These are phyloP conservation scores for Callaeas wilsoni DNA, from an alignment of 2,113 vertebrate genomes.

Conservation along the genomic window DNA sequence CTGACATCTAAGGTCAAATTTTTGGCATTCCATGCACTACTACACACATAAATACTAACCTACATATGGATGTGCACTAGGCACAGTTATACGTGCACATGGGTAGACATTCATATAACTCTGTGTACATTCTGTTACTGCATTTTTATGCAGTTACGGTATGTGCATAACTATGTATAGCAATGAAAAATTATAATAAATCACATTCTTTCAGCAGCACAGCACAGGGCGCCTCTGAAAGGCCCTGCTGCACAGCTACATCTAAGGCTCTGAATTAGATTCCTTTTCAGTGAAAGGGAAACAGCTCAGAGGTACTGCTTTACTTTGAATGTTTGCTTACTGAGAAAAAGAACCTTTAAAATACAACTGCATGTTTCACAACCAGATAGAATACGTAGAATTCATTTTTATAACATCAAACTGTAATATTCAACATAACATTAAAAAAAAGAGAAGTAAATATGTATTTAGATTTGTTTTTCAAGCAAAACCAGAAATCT, in stretches of 20 bases:
- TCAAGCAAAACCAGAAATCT: neutral
- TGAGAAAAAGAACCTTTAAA: neutral
- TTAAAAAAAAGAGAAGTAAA: neutral
- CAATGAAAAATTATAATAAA: conserved; percentile 20
- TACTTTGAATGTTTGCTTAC: neutral
- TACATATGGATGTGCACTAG: neutral
- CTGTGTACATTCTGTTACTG: neutral
- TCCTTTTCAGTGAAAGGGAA: neutral
- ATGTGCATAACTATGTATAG: conserved; percentile 4
- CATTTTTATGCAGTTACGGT: conserved; percentile 16
- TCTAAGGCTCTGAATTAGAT: neutral
- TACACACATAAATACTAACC: neutral
- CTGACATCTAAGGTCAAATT: neutral
- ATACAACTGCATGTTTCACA: neutral
- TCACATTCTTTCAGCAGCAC: conserved; percentile 9
- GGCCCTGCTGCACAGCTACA: neutral
- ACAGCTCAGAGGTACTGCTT: neutral
- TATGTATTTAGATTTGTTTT: neutral
- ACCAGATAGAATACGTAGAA: neutral
- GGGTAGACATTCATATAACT: neutral
- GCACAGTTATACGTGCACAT: neutral
- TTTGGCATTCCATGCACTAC: neutral
- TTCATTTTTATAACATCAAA: neutral
- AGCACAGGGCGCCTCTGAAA: neutral
- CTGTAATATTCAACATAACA: neutral